These are phyloP conservation scores for Drosophila trapezifrons DNA, from an alignment of 1,140 invertebrate genomes.

Conservation along the genomic window DNA sequence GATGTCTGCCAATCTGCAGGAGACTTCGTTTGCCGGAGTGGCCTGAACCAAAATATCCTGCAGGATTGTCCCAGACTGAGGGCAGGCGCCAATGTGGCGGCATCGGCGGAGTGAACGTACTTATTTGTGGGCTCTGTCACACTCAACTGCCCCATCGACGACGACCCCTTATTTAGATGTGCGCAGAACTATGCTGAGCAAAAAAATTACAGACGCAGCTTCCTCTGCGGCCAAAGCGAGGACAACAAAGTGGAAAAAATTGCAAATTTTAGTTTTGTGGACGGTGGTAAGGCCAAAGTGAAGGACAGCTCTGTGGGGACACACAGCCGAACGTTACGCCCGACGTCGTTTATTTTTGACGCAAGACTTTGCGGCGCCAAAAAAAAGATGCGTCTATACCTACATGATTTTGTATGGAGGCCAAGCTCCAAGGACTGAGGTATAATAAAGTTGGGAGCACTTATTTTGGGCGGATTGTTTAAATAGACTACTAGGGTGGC, in stretches of 20 bases:
- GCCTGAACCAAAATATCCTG: constrained; percentile 44
- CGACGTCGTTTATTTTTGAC: constrained; percentile 71
- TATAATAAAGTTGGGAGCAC: constrained; percentile 76
- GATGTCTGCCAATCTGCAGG: constrained; percentile 23
- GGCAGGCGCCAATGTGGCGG: constrained; percentile 60
- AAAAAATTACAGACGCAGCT: constrained; percentile 70
- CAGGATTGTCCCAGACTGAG: constrained; percentile 44
- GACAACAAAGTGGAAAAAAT: constrained; percentile 73
- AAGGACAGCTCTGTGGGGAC: constrained; percentile 17
- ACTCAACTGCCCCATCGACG: constrained; percentile 53
- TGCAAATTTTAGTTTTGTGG: constrained; percentile 78
- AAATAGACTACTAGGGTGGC: constrained; percentile 42
- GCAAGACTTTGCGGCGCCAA: constrained; percentile 71
- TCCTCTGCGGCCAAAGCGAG: constrained; percentile 60
- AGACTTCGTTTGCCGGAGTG: constrained; percentile 24
- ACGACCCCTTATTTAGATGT: constrained; percentile 65
- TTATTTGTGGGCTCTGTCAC: constrained; percentile 30
- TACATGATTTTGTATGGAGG: constrained; percentile 14
- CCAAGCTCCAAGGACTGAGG: constrained; percentile 47
- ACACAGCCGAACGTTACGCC: constrained; percentile 37
- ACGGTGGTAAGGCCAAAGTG: constrained; percentile 36
- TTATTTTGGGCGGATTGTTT: constrained; percentile 54
- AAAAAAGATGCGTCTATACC: constrained; percentile 25
- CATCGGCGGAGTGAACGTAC: constrained; percentile 31
- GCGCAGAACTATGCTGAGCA: constrained; percentile 62